Evolutionary conservation across 2,113 vertebrate species (phyloP).

Genomic region (Rhinolophus ferrumequinum): DNA sequence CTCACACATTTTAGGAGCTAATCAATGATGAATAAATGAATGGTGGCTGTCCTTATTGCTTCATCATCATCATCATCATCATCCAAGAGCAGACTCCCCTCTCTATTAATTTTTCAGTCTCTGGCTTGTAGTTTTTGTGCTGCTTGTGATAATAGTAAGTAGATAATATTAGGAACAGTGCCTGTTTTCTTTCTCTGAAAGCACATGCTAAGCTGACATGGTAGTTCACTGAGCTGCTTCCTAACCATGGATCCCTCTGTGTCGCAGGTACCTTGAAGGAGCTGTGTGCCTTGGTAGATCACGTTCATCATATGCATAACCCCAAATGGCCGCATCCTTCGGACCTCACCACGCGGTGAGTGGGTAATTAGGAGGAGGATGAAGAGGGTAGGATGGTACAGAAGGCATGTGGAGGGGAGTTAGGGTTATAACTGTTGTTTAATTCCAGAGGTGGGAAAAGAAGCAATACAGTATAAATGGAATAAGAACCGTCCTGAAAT

Average conservation of each 20-base stretch:
- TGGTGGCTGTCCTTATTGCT: slow-evolving; percentile 37
- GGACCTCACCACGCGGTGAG: slow-evolving; percentile 80
- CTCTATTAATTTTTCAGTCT: neutral
- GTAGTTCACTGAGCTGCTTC: slow-evolving; percentile 16
- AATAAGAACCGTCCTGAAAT: slow-evolving; percentile 41
- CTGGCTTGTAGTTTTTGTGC: slow-evolving; percentile 42
- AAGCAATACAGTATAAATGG: neutral
- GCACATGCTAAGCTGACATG: neutral
- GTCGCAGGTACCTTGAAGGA: slow-evolving; percentile 76
- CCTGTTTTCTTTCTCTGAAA: slow-evolving; percentile 54
- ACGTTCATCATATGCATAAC: slow-evolving; percentile 66
- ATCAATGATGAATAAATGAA: slow-evolving; percentile 41
- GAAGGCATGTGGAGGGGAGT: neutral
- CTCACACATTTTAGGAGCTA: neutral
- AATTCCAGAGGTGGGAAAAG: neutral
- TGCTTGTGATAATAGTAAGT: slow-evolving; percentile 15
- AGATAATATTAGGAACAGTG: neutral
- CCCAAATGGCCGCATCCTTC: slow-evolving; percentile 73
- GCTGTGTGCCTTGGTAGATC: slow-evolving; percentile 67
- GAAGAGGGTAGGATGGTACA: neutral
- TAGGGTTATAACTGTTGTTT: slow-evolving; percentile 6
- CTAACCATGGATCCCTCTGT: slow-evolving; percentile 50
- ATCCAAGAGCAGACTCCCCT: neutral
- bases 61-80: neutral
- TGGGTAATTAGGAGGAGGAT: neutral